Evolutionary conservation across 2,113 vertebrate species (phyloP).

Genomic region (Brachyhypopomus gauderio): DNA sequence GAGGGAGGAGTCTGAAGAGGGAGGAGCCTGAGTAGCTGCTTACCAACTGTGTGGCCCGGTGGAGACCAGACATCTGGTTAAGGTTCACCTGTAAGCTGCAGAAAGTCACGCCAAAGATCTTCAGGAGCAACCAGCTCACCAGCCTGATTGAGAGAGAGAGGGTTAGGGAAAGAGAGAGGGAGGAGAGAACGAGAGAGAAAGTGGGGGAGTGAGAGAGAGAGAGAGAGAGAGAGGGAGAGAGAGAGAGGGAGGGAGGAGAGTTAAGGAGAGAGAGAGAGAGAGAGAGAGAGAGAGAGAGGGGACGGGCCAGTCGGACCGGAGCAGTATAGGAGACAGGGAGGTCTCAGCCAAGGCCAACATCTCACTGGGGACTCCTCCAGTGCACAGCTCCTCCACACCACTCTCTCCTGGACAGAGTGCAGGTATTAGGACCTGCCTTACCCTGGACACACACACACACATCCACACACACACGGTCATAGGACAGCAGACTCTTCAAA

Average conservation of each 20-base stretch:
- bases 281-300: too few relatives aligned
- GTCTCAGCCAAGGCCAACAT: slow-evolving; percentile 36
- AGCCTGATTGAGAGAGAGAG: slow-evolving; percentile 59
- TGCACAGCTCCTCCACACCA: slow-evolving; percentile 8
- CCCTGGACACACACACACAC: slow-evolving; percentile 32
- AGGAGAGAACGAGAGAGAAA: background rate
- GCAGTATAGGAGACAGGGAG: slow-evolving; percentile 35
- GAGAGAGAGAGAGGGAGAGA: too few relatives aligned
- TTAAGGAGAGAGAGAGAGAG: too few relatives aligned
- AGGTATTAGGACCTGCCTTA: slow-evolving; percentile 18
- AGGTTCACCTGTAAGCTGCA: slow-evolving; percentile 72
- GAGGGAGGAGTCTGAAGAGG: background rate
- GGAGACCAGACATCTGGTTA: slow-evolving; percentile 69
- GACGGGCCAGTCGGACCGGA: slow-evolving; percentile 42
- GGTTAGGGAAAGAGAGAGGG: too few relatives aligned
- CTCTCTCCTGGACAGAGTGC: background rate
- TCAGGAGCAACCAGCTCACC: slow-evolving; percentile 71
- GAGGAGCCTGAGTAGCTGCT: background rate
- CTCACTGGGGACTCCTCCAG: background rate
- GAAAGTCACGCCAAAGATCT: slow-evolving; percentile 67
- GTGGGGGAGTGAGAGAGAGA: background rate
- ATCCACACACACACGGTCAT: slow-evolving; percentile 40
- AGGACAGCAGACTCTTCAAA: slow-evolving; percentile 39
- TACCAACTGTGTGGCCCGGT: slow-evolving; percentile 69
- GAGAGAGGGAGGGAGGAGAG: too few relatives aligned